These are phyloP conservation scores for Eugnorisma glareosa DNA, from an alignment of 2,888 invertebrate genomes.

Conservation along the genomic window DNA sequence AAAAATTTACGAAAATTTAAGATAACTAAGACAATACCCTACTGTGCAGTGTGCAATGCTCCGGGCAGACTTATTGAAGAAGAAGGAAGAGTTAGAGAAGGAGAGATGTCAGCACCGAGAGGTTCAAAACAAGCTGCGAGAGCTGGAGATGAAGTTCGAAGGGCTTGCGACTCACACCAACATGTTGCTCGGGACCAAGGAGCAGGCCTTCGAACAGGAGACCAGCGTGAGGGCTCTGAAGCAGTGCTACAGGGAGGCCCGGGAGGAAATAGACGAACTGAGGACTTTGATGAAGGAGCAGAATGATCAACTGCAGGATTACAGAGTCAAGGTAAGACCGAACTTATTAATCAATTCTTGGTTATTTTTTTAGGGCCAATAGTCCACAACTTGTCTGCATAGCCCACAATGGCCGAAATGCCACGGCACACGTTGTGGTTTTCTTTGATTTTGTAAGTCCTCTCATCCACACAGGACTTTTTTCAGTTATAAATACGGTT, in stretches of 20 bases:
- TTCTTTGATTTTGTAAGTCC: background rate
- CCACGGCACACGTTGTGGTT: background rate
- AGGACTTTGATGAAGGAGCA: slow-evolving; percentile 92
- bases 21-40: background rate
- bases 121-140: slow-evolving; percentile 81
- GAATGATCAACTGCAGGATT: slow-evolving; percentile 92
- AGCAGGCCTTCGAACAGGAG: slow-evolving; percentile 91
- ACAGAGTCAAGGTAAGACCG: slow-evolving; percentile 91
- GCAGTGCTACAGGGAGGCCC: slow-evolving; percentile 91
- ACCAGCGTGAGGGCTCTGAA: slow-evolving; percentile 83
- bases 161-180: slow-evolving; percentile 83
- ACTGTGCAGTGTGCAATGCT: slow-evolving; percentile 83
- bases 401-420: background rate
- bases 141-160: slow-evolving; percentile 84
- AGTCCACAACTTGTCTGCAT: background rate
- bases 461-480: background rate
- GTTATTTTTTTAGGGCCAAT: background rate
- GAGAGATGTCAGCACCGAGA: slow-evolving; percentile 91
- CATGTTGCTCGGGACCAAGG: slow-evolving; percentile 89
- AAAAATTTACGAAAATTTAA: background rate
- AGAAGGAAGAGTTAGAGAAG: slow-evolving; percentile 91
- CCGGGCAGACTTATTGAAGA: slow-evolving; percentile 81
- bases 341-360: background rate
- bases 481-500: background rate
- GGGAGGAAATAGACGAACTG: slow-evolving; percentile 90